phyloP scores from a whole-genome alignment of 2,113 vertebrate genomes.

The Numenius arquata region DNA sequence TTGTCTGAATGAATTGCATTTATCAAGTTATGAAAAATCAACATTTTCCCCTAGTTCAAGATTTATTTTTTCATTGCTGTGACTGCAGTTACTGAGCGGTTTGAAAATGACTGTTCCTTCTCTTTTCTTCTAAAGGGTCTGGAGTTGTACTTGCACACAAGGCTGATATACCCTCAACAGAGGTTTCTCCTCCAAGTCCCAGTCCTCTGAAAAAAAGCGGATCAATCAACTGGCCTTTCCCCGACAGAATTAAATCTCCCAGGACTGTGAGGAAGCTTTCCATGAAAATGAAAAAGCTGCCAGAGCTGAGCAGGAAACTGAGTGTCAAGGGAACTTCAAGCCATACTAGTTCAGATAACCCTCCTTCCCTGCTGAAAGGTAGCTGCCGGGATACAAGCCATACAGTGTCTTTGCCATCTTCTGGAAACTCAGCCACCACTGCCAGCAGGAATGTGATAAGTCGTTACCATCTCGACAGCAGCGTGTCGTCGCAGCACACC shows the following conservation, averaged over 20 bases:
- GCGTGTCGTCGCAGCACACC: conserved; percentile 87
- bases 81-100: background rate
- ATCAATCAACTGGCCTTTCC: conserved; percentile 95
- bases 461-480: conserved; percentile 95
- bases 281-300: conserved; percentile 98
- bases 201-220: conserved; percentile 89
- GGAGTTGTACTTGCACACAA: conserved; percentile 61
- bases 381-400: conserved; percentile 68
- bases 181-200: conserved; percentile 88
- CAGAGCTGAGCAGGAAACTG: conserved; percentile 93
- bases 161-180: conserved; percentile 51
- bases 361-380: conserved; percentile 66
- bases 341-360: conserved; percentile 65
- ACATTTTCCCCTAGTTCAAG: background rate
- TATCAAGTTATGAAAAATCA: background rate
- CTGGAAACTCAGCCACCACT: conserved; percentile 75
- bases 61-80: background rate
- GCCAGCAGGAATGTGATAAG: conserved; percentile 96
- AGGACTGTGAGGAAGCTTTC: conserved; percentile 96
- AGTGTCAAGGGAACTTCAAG: conserved; percentile 85
- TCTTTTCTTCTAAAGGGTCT: conserved; percentile 61
- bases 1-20: background rate
- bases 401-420: conserved; percentile 69
- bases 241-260: conserved; percentile 97
- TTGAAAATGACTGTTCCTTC: background rate